Evolutionary conservation across 2,113 vertebrate genomes (phyloP).

Genomic region (Zapus hudsonius): DNA sequence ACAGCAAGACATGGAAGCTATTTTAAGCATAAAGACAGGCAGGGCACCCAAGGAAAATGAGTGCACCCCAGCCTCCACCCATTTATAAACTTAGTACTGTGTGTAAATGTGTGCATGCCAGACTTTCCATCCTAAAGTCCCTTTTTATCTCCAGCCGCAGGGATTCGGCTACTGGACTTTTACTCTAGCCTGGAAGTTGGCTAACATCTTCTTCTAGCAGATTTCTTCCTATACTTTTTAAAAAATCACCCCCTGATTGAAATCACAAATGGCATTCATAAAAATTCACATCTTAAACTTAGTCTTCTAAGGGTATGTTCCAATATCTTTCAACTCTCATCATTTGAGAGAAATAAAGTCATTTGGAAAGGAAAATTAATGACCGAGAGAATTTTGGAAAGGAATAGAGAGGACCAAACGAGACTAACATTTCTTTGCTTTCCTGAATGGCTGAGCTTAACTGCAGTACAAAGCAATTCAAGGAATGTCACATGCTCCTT

Average conservation of each 20-base stretch:
- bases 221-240: neutral
- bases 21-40: slow-evolving; percentile 16
- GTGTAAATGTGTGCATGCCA: neutral
- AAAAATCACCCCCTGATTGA: neutral
- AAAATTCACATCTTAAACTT: slow-evolving; percentile 3
- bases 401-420: slow-evolving; percentile 5
- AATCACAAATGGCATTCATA: slow-evolving; percentile 16
- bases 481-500: slow-evolving; percentile 55
- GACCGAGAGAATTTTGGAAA: slow-evolving; percentile 2
- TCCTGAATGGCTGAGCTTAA: slow-evolving; percentile 45
- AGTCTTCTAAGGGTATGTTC: neutral
- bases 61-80: neutral
- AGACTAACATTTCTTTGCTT: neutral
- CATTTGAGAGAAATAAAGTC: slow-evolving; percentile 13
- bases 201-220: neutral
- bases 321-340: neutral
- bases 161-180: neutral
- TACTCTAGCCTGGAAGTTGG: neutral
- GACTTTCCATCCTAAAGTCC: slow-evolving; percentile 6
- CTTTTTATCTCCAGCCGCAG: neutral
- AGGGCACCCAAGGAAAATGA: neutral
- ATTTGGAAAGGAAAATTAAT: slow-evolving; percentile 50
- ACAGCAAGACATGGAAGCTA: neutral
- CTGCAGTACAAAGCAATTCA: slow-evolving; percentile 39
- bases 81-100: neutral